Base-by-base conservation (phyloP, 2,888 invertebrate genomes). In the Ashinkailepas kermadecensis region DNA sequence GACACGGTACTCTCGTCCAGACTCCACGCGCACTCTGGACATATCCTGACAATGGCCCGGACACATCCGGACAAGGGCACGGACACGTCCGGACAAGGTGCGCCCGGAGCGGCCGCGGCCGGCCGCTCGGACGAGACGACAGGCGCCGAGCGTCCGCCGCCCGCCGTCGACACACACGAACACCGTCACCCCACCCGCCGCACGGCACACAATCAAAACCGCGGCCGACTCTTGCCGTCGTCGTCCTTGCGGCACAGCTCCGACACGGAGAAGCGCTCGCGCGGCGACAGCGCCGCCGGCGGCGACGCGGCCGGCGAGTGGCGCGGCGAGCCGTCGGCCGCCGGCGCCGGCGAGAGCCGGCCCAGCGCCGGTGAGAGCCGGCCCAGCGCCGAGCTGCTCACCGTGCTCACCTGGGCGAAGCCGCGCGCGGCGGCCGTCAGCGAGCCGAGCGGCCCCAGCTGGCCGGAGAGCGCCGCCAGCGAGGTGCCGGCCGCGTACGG, bases 221-320 rank as follows among this genome's bases (percentile, higher is more conserved):
- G 74, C 25, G 54, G 12, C 74, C 74, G 39, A 12, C 54, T 54
- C 74, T 74, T 25, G 54, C 15, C 74, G 18, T 39, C 74, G 2
- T 74, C 74, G 21, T 78, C 78, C 15, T 78, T 78, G 4, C 78
- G 18, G 15, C 78, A 78, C 12, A 78, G 78, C 58, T 78, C 78
- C 13, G 78, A 78, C 11, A 78, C 78, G 58, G 78, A 78, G 78
- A 78, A 78, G 6, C 78, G 10, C 57, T 58, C 57, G 6, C 57
- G 21, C 9, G 78, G 78, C 11, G 91, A 90, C 84, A 90, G 90
- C 83, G 90, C 88, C 83, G 89, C 87, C 80, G 86, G 87, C 88
- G 82, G 70, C 57, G 80, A 79, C 39, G 82, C 80, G 81, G 70
- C 67, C 15, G 81, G 39, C 18, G 6, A 21, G 54, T 9, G 54